Base-by-base conservation (phyloP, 2,113 vertebrate genomes). In the Epinephelus fuscoguttatus region DNA sequence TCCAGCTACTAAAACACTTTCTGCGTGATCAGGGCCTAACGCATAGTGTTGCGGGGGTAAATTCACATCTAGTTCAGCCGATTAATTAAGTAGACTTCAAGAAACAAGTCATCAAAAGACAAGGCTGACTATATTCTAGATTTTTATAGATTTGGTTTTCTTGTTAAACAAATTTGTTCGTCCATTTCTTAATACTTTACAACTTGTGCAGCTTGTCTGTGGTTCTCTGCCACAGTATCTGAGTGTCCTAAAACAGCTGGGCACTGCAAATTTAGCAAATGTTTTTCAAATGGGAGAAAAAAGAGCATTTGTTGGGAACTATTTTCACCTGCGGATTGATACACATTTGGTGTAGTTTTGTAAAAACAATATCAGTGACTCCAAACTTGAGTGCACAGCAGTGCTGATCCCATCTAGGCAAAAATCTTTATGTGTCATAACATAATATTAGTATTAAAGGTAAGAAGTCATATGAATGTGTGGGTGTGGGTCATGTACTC, bases 391-490 rank as follows among this genome's bases (percentile, higher is more conserved):
- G 18, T 7, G 6, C 27, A 27, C 25, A 30, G 23, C 8, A n/a
- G 40, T 37, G 52, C 10, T 67, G 23, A 37, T 23, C 27, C 21
- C 19, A 8, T 4, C 33, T 37, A 37, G 33, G 33, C 33, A 37
- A 6, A 37, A 37, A 37, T 37, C 33, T 37, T 37, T 37, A 8
- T 49, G 12, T 45, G 30, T 64, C 17, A 7, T 47, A 11, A 49
- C 19, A 50, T 64, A 47, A 25, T 55, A 73, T 86, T 19, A 78
- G 53, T 56, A 55, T 59, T 89, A 67, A 85, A 82, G 76, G 42
- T 66, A 50, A 56, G n/a, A 37, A 12, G 4, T 49, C 64, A 19
- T 12, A 37, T 70, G 52, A 27, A 2, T 66, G 19, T 40, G 42
- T 52, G 33, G 45, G 70, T 49, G 50, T 74, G 45, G 76, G 62